These are phyloP conservation scores for Dicycla oo DNA, from an alignment of 2,888 invertebrate species.

Conservation along the genomic window DNA sequence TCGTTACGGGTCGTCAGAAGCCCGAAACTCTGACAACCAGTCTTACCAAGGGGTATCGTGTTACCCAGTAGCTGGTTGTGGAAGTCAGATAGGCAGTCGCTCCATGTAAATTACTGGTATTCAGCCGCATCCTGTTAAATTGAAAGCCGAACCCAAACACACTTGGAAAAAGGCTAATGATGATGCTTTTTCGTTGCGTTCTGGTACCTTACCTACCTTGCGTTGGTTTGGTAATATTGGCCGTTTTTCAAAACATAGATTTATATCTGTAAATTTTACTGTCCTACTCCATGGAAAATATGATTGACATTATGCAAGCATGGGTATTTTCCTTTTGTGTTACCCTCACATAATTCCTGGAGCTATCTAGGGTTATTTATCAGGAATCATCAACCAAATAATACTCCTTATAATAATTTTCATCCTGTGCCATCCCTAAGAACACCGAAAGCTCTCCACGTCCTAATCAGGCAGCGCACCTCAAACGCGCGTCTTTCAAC, in stretches of 20 bases:
- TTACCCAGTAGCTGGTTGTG: no score
- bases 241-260: not conserved
- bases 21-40: no score
- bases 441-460: constrained; percentile 46
- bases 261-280: not conserved
- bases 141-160: no score
- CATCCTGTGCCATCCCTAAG: constrained; percentile 37
- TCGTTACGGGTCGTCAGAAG: no score
- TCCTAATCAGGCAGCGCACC: constrained; percentile 49
- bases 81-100: no score
- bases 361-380: not conserved
- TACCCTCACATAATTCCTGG: not conserved
- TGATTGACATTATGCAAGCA: not conserved
- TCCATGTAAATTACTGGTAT: no score
- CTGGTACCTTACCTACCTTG: no score
- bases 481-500: constrained; percentile 57
- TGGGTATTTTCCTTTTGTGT: not conserved
- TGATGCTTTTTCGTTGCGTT: no score
- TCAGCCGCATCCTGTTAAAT: no score
- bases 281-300: not conserved
- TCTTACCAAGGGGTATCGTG: no score
- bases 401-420: not conserved
- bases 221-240: no score
- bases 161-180: no score
- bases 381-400: not conserved